Evolutionary conservation across 37 sponge, comb jelly and placozoan genomes (phyloP).

Genomic region (Amphimedon queenslandica): DNA sequence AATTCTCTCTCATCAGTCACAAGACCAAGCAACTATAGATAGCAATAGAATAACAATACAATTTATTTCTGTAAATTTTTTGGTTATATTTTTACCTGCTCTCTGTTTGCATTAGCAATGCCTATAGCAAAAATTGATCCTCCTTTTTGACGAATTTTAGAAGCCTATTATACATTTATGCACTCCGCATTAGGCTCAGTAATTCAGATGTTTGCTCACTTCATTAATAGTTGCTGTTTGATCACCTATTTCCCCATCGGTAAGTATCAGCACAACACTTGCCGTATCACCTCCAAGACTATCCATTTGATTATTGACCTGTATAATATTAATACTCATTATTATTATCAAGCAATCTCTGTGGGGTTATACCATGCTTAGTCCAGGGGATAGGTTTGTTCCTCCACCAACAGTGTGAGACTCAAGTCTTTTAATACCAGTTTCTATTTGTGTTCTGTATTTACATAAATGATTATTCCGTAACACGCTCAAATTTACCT

Average conservation of each 20-base stretch:
- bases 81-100: background rate
- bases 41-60: background rate
- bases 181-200: background rate
- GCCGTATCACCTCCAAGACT: constrained; percentile 3
- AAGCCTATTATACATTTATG: background rate
- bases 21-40: background rate
- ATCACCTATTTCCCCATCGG: constrained; percentile 4
- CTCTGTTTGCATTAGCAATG: background rate
- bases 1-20: background rate
- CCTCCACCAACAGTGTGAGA: background rate
- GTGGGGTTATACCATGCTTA: too few relatives aligned
- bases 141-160: background rate
- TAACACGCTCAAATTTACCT: background rate
- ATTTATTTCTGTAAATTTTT: background rate
- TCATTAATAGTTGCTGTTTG: background rate
- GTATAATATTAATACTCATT: background rate
- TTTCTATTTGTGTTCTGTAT: background rate
- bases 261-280: constrained; percentile 2
- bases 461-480: too few relatives aligned
- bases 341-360: background rate
- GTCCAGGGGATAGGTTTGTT: background rate
- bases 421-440: background rate
- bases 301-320: background rate
- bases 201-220: background rate
- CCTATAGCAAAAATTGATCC: constrained; percentile 11